Conservation (phyloP, 2,113 vertebrate species). For the Illadopsis cleaveri region DNA sequence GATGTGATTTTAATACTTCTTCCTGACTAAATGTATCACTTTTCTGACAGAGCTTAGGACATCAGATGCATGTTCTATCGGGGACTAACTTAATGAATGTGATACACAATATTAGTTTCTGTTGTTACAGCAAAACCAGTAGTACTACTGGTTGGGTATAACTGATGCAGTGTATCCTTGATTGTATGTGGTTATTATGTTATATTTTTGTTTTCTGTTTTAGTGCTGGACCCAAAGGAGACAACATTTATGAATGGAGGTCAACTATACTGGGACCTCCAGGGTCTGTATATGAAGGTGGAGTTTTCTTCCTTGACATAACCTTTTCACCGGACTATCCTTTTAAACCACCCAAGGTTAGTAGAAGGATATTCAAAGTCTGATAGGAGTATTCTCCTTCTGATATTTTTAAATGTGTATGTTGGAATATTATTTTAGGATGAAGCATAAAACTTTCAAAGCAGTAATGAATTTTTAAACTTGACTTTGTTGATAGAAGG, state of each 20-base stretch:
- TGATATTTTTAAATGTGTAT: neutral
- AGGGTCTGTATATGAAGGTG: constrained; percentile 97
- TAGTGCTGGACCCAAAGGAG: constrained; percentile 98
- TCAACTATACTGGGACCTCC: constrained; percentile 98
- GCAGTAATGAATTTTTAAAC: neutral
- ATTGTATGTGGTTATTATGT: constrained; percentile 44
- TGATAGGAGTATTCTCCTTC: neutral
- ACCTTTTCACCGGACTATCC: constrained; percentile 99
- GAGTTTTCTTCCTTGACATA: constrained; percentile 99
- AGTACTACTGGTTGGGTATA: neutral
- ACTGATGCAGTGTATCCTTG: constrained; percentile 11
- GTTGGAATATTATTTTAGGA: neutral
- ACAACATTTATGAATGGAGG: constrained; percentile 99
- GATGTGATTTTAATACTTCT: constrained; percentile 15
- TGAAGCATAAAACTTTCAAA: neutral
- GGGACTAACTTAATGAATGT: neutral
- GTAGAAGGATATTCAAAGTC: constrained; percentile 53
- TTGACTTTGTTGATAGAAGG: neutral
- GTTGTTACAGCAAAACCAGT: neutral
- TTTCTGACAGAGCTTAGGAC: neutral
- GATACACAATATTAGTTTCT: neutral
- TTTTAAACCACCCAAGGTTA: constrained; percentile 98
- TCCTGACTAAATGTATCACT: neutral
- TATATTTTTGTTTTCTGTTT: constrained; percentile 73
- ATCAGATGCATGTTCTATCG: neutral